Conservation (phyloP, 2,113 vertebrate species). For the Copsychus sechellarum region DNA sequence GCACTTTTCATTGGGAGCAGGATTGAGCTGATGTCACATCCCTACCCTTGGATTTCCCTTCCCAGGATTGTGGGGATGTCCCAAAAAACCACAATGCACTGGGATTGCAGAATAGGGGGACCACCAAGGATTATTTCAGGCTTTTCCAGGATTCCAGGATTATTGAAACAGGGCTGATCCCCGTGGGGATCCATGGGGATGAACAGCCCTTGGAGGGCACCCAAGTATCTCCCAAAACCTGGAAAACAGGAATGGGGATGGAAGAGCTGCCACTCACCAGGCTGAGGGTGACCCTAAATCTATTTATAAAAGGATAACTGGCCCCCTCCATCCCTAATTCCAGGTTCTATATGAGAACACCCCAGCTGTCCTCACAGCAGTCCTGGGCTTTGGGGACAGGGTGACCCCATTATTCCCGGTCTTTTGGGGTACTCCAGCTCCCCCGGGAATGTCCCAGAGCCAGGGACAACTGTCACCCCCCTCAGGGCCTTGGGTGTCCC, state of each 20-base stretch:
- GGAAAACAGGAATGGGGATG: rapidly evolving
- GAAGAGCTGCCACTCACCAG: rapidly evolving
- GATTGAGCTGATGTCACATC: not conserved
- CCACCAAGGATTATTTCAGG: not conserved
- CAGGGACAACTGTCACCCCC: too few species aligned
- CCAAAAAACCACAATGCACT: rapidly evolving
- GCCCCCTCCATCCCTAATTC: not conserved
- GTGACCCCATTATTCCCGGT: rapidly evolving
- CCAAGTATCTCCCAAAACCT: not conserved
- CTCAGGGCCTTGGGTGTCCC: too few species aligned
- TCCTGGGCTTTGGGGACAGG: not conserved
- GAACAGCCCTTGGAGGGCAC: not conserved
- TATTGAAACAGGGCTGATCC: rapidly evolving
- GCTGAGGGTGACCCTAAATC: rapidly evolving
- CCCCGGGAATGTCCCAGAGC: rapidly evolving
- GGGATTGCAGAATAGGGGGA: rapidly evolving
- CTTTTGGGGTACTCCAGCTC: rapidly evolving
- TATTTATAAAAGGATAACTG: rapidly evolving
- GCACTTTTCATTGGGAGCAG: rapidly evolving
- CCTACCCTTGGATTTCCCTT: too few species aligned
- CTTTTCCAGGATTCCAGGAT: rapidly evolving
- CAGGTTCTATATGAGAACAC: rapidly evolving
- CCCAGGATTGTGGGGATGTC: rapidly evolving
- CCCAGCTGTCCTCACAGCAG: not conserved
- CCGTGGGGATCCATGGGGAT: not conserved